Percentiles rank a stretch among this genome's conserved stretches.
Conservation (phyloP, 2,113 vertebrate species). For the Motacilla tschutschensis region DNA sequence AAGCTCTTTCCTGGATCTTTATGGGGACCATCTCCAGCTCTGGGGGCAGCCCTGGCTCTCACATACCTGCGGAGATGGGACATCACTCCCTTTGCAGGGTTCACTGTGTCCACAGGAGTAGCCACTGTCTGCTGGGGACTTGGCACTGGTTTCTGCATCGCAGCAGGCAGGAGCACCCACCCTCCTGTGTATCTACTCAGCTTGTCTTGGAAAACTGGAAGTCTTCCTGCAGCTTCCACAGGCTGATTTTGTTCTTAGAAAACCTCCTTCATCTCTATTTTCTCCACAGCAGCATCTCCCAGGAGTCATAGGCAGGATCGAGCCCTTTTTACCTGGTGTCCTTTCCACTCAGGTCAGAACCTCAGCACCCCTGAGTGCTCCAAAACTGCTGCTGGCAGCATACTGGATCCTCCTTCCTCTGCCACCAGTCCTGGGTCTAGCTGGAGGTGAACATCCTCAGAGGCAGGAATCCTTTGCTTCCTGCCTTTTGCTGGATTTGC, state of each 20-base stretch:
- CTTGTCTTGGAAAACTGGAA: neutral
- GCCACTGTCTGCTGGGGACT: fast-evolving
- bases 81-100: neutral
- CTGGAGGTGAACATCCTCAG: neutral
- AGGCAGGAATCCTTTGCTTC: neutral
- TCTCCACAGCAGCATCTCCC: neutral
- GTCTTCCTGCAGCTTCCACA: neutral
- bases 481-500: neutral
- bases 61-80: fast-evolving
- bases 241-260: neutral
- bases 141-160: fast-evolving
- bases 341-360: neutral
- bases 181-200: neutral
- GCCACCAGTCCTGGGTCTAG: fast-evolving
- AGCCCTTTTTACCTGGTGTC: neutral
- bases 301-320: fast-evolving
- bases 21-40: fast-evolving
- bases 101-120: neutral
- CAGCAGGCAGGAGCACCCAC: neutral
- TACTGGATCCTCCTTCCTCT: fast-evolving
- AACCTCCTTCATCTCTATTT: neutral
- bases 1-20: neutral
- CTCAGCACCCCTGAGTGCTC: fast-evolving
- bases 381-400: neutral
- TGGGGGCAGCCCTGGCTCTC: neutral